A percentile compares a stretch with the other conserved stretches of the same genome.
These are phyloP conservation scores for Yponomeuta sedellus DNA, from an alignment of 2,888 invertebrate genomes.

Conservation along the genomic window DNA sequence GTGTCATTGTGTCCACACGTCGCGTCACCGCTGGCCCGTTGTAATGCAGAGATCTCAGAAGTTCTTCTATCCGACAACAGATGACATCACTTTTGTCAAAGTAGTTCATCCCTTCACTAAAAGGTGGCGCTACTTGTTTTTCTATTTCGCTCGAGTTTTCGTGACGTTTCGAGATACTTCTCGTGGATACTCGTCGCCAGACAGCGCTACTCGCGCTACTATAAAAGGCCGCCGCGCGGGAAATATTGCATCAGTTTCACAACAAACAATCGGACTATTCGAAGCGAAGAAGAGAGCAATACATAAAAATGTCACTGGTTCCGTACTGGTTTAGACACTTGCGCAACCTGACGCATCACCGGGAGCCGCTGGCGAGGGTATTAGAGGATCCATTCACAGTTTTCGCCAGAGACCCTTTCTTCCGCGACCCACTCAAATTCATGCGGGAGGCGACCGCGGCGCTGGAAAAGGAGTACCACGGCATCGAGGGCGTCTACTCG, in stretches of 20 bases:
- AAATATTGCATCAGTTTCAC: conserved; percentile 31
- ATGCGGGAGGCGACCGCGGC: conserved; percentile 44
- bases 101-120: conserved; percentile 19
- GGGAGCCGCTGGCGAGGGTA: conserved; percentile 49
- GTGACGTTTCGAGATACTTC: conserved; percentile 32
- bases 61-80: background rate
- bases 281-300: conserved; percentile 22
- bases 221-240: conserved; percentile 42
- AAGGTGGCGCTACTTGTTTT: conserved; percentile 26
- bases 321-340: conserved; percentile 67
- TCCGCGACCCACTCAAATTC: conserved; percentile 55
- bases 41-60: too few relatives aligned
- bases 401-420: conserved; percentile 57
- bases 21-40: too few relatives aligned
- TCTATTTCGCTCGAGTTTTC: conserved; percentile 40
- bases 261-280: conserved; percentile 29
- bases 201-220: conserved; percentile 35
- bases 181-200: conserved; percentile 41
- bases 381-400: conserved; percentile 55
- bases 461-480: conserved; percentile 42
- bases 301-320: conserved; percentile 54
- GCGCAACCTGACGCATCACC: conserved; percentile 46
- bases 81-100: background rate
- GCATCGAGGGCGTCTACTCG: conserved; percentile 69
- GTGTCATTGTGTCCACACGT: too few relatives aligned